Base-by-base conservation (phyloP, 2,888 invertebrate genomes). In the Tetragonula carbonaria region DNA sequence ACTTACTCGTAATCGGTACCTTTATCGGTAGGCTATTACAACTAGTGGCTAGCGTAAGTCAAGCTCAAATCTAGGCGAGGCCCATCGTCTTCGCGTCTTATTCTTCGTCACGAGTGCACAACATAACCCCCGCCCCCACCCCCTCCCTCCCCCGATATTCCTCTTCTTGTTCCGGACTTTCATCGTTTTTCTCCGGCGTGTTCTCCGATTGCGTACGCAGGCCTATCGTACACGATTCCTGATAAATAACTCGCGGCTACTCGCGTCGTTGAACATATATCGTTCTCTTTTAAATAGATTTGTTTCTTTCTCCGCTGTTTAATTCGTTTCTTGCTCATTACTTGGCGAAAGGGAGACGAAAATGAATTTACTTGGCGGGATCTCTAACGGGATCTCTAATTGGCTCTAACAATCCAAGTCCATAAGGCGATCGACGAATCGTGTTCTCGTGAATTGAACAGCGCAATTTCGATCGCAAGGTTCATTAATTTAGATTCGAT, bases 31-130 rank as follows among this genome's bases (percentile, higher is more conserved):
- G 93, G 91, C 88, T 92, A 92, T 91, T 90, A 91, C 82, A 89
- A 91, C 86, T 93, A 93, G 93, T 89, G 91, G 90, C 88, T 94
- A 94, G 92, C 84, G 82, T 93, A 93, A 94, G 91, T 93, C 91
- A 91, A 94, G 93, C 93, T 94, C 93, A 94, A 94, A 93, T 90
- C 80, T 90, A 92, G 89, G 89, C 88, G 86, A 88, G 89, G 86
- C 86, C 84, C 83, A 33, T 59, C 71, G 78, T 86, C 65, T 75
- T 84, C 82, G 83, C 90, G 84, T 84, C 85, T 90, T 77, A 79
- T 82, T 85, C 82, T 87, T 89, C 73, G 91, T 91, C 91, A 89
- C 78, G 75, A 86, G 80, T 91, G 91, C 91, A 91, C 91, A 91
- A 91, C 80, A 74, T 67, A 33, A 53, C 21, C 59, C 73, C 57